Evolutionary conservation across 2,888 invertebrate species (phyloP).

Genomic region (Sinohyriopsis cumingii): DNA sequence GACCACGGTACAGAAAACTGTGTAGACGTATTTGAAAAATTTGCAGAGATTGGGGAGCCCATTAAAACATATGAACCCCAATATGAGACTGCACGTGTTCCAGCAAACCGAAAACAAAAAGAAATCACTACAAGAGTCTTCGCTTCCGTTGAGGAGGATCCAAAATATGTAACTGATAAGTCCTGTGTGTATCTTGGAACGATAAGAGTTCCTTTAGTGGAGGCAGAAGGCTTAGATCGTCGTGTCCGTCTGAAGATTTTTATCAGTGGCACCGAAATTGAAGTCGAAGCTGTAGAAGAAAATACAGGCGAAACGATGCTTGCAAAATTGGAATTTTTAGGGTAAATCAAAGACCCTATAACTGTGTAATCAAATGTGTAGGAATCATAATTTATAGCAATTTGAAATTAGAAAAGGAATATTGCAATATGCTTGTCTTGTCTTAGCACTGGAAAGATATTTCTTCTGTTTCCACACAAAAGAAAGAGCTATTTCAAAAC

Average conservation of each 20-base stretch:
- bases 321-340: conserved; percentile 34
- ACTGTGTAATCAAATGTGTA: no score
- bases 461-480: no score
- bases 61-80: conserved; percentile 30
- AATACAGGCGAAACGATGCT: conserved; percentile 14
- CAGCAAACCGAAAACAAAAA: conserved; percentile 16
- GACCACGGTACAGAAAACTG: conserved; percentile 21
- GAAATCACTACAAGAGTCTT: conserved; percentile 21
- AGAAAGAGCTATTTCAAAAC: no score
- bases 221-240: conserved; percentile 17
- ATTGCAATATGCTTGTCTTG: no score
- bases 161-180: conserved; percentile 22
- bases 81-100: conserved; percentile 15
- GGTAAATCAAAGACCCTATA: background rate
- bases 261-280: conserved; percentile 37
- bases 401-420: no score
- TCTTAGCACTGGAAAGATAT: no score
- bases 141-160: conserved; percentile 24
- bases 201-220: conserved; percentile 14
- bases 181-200: conserved; percentile 27
- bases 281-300: conserved; percentile 32
- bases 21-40: conserved; percentile 26
- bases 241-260: conserved; percentile 30
- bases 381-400: no score
- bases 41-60: conserved; percentile 26